Evolutionary conservation across 1,140 invertebrate genomes (phyloP).

Genomic region (Drosophila ironensis): DNA sequence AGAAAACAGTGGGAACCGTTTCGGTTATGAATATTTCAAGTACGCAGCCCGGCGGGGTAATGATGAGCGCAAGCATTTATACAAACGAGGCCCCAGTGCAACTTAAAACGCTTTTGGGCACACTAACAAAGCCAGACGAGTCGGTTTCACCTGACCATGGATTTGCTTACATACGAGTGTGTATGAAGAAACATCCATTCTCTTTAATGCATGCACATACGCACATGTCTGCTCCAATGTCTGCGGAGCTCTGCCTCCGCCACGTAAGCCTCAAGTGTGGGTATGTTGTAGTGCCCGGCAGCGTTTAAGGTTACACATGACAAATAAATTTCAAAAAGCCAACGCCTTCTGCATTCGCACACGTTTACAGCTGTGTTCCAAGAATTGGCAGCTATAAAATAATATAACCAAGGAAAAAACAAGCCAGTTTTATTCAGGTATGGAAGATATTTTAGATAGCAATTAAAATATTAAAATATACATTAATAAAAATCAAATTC

Average conservation of each 20-base stretch:
- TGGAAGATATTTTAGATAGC: too few relatives aligned
- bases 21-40: constrained; percentile 41
- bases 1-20: constrained; percentile 18
- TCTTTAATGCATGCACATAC: too few relatives aligned
- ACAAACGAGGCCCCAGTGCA: constrained; percentile 68
- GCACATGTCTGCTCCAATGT: neutral
- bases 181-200: too few relatives aligned
- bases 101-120: constrained; percentile 60
- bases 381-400: too few relatives aligned
- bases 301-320: constrained; percentile 43
- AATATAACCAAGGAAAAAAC: too few relatives aligned
- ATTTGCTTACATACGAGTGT: neutral
- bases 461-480: too few relatives aligned
- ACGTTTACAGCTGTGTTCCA: neutral
- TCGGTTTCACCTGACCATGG: neutral
- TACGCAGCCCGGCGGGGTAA: neutral
- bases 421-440: too few relatives aligned
- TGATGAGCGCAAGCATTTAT: constrained; percentile 46
- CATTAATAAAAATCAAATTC: too few relatives aligned
- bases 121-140: constrained; percentile 20
- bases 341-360: constrained; percentile 37
- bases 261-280: constrained; percentile 11
- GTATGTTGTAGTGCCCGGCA: constrained; percentile 23
- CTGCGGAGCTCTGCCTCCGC: constrained; percentile 10
- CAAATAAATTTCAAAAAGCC: constrained; percentile 63